Conservation (phyloP, 2,113 vertebrate genomes). For the Coryphaenoides rupestris region DNA sequence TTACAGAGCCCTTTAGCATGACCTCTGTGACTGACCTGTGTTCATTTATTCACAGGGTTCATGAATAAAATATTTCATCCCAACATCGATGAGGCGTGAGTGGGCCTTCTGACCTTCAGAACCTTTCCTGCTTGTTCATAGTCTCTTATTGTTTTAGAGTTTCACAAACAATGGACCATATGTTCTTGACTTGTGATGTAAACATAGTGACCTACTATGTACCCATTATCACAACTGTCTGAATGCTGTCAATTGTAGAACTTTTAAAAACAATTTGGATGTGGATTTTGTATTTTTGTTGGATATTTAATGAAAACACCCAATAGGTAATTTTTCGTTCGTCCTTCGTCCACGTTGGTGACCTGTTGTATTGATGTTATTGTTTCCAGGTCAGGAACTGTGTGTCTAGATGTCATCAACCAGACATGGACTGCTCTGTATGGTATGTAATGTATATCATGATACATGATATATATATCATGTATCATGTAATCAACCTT, state of each 20-base stretch:
- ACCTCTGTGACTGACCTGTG: background rate
- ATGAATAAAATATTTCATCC: slow-evolving; percentile 99
- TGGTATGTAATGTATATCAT: slow-evolving; percentile 77
- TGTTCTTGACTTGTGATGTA: too few species aligned
- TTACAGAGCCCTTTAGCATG: background rate
- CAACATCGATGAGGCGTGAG: slow-evolving; percentile 99
- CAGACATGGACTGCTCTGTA: slow-evolving; percentile 99
- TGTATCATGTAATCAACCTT: too few species aligned
- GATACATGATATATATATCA: too few species aligned
- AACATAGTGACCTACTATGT: too few species aligned
- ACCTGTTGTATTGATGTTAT: background rate
- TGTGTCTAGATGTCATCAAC: slow-evolving; percentile 99
- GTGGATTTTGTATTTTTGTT: background rate
- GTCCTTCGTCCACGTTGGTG: background rate
- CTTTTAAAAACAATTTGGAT: too few species aligned
- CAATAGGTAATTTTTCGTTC: background rate
- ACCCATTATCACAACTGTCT: background rate
- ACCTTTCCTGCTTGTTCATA: too few species aligned
- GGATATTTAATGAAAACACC: background rate
- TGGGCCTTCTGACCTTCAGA: slow-evolving; percentile 31
- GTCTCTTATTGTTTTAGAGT: too few species aligned
- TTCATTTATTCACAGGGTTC: slow-evolving; percentile 80
- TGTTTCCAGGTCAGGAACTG: slow-evolving; percentile 91
- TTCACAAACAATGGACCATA: too few species aligned
- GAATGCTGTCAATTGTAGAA: background rate